Evolutionary conservation across 23 tunicate genomes (phyloP).

Genomic region (Halocynthia aurantium): DNA sequence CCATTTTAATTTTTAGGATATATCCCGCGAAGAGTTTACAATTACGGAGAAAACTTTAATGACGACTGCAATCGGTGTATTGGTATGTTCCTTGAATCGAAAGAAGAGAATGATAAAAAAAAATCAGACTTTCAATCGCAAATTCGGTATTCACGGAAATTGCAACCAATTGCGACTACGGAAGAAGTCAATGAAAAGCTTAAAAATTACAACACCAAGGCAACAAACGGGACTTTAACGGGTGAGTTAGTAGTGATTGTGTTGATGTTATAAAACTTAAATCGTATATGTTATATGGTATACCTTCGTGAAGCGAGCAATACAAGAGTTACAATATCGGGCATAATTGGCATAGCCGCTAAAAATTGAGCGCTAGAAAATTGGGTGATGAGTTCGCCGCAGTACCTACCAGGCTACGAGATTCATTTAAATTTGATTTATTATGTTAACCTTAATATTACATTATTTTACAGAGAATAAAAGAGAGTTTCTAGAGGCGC

Average conservation of each 20-base stretch:
- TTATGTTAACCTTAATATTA: no score
- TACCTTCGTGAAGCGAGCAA: no score
- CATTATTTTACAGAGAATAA: constrained; percentile 1
- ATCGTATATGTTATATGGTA: no score
- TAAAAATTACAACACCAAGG: constrained; percentile 17
- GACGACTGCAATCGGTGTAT: constrained; percentile 19
- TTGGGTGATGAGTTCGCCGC: no score
- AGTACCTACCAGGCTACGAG: no score
- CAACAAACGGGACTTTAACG: no score
- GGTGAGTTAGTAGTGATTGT: no score
- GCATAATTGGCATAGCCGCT: no score
- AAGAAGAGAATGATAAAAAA: constrained; percentile 4
- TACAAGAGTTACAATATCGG: no score
- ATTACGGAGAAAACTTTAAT: constrained; percentile 19
- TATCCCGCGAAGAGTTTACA: constrained; percentile 14
- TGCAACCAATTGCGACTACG: constrained; percentile 19
- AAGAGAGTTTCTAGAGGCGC: constrained; percentile 7
- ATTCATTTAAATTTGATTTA: no score
- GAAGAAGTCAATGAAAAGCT: constrained; percentile 12
- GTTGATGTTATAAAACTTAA: no score
- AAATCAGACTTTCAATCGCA: constrained; percentile 4
- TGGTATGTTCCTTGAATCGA: constrained; percentile 16
- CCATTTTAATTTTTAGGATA: constrained; percentile 1
- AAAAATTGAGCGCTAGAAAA: no score
- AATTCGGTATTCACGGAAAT: neutral